Conservation (phyloP, 2,113 vertebrate genomes). For the Caloenas nicobarica region DNA sequence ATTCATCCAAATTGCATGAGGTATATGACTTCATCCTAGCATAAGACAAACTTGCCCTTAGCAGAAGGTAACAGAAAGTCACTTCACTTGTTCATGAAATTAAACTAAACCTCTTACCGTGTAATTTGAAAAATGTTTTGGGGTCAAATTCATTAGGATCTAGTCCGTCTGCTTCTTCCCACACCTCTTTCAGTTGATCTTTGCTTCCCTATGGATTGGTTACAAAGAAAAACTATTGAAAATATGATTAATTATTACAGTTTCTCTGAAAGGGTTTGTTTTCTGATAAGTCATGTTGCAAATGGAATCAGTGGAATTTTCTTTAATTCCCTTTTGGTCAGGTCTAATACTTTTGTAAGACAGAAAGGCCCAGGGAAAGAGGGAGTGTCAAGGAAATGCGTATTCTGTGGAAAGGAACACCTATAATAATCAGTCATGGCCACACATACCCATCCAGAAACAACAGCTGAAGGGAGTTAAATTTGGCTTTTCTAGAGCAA, state of each 20-base stretch:
- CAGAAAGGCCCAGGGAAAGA: not conserved
- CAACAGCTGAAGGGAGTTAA: not conserved
- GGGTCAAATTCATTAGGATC: conserved; percentile 97
- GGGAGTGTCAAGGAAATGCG: not conserved
- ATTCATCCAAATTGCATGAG: not conserved
- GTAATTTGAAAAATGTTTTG: conserved; percentile 97
- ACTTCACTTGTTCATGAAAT: conserved; percentile 18
- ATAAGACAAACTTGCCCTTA: not conserved
- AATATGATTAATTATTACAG: not conserved
- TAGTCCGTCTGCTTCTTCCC: conserved; percentile 95
- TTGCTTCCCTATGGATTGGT: conserved; percentile 88
- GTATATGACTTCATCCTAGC: not conserved
- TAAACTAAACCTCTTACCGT: conserved; percentile 82
- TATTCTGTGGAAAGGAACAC: not conserved
- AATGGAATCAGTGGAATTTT: not conserved
- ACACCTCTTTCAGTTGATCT: conserved; percentile 96
- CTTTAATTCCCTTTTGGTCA: not conserved
- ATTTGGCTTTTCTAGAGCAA: not conserved
- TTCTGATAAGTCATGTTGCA: not conserved
- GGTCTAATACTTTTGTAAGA: not conserved
- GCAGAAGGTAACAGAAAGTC: not conserved
- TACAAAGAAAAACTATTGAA: conserved; percentile 47
- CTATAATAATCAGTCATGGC: not conserved
- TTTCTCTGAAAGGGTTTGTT: not conserved
- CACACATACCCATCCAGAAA: not conserved